phyloP scores from a whole-genome alignment of 2,888 invertebrate species.

The Eupithecia tripunctaria region DNA sequence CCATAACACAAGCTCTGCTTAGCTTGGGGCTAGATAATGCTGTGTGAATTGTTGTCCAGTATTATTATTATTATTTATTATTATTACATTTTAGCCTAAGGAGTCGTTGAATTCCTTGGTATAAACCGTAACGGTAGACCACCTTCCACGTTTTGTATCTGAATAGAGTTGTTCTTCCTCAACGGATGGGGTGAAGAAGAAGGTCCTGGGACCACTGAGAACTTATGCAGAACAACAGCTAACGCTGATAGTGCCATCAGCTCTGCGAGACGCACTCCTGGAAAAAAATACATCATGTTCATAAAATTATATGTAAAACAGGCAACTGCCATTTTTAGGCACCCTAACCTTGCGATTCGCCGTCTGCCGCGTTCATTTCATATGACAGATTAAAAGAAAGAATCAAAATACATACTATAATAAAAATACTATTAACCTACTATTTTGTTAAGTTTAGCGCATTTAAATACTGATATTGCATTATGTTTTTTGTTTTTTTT shows the following conservation, averaged over 20 bases:
- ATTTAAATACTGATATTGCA: too few relatives aligned
- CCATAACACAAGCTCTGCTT: too few relatives aligned
- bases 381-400: too few relatives aligned
- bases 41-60: too few relatives aligned
- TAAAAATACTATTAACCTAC: too few relatives aligned
- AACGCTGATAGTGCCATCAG: constrained; percentile 36
- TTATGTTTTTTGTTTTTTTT: too few relatives aligned
- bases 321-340: not conserved
- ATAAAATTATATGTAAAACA: not conserved
- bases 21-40: too few relatives aligned
- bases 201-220: constrained; percentile 33
- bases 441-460: too few relatives aligned
- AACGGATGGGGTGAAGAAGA: constrained; percentile 20
- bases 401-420: too few relatives aligned
- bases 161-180: constrained; percentile 25
- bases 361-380: not conserved
- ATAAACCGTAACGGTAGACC: constrained; percentile 38
- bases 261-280: constrained; percentile 36
- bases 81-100: not conserved
- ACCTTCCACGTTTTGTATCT: constrained; percentile 35
- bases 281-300: not conserved
- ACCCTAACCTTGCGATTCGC: not conserved
- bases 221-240: constrained; percentile 31
- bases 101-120: constrained; percentile 17
- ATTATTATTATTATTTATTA: too few relatives aligned